A percentile compares a stretch with the other conserved stretches of the same genome.
Conservation (phyloP, 2,797 vertebrate genomes). For the Phrynocephalus forsythii region DNA sequence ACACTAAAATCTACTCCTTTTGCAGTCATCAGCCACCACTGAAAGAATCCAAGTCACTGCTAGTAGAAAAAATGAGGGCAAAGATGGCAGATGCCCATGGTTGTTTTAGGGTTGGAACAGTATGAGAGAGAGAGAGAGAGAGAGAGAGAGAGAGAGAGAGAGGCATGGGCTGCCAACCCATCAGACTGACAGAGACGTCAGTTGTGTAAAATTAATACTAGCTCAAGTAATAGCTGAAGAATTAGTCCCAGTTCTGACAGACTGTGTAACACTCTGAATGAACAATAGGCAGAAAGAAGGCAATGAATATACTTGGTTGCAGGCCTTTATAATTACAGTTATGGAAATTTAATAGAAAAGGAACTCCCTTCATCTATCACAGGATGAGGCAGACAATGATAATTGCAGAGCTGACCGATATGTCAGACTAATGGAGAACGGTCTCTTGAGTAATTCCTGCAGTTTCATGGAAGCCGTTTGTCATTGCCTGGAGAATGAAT, state of each 20-base stretch:
- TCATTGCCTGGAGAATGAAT: constrained; percentile 13
- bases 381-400: background rate
- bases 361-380: constrained; percentile 1
- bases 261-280: background rate
- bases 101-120: too few relatives aligned
- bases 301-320: background rate
- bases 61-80: background rate
- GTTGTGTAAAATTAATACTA: background rate
- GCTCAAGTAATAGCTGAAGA: background rate
- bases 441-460: background rate
- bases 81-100: background rate
- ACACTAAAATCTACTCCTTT: background rate
- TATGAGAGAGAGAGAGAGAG: too few relatives aligned
- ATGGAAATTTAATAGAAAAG: constrained; percentile 18
- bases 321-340: constrained; percentile 1
- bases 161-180: too few relatives aligned
- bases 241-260: background rate
- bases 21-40: background rate
- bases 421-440: background rate
- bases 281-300: background rate
- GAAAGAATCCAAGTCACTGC: background rate
- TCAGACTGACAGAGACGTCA: background rate
- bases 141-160: too few relatives aligned
- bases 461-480: background rate
- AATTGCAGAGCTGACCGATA: constrained; percentile 7